These are phyloP conservation scores for Chaetops frenatus DNA, from an alignment of 2,113 vertebrate genomes.

Conservation along the genomic window DNA sequence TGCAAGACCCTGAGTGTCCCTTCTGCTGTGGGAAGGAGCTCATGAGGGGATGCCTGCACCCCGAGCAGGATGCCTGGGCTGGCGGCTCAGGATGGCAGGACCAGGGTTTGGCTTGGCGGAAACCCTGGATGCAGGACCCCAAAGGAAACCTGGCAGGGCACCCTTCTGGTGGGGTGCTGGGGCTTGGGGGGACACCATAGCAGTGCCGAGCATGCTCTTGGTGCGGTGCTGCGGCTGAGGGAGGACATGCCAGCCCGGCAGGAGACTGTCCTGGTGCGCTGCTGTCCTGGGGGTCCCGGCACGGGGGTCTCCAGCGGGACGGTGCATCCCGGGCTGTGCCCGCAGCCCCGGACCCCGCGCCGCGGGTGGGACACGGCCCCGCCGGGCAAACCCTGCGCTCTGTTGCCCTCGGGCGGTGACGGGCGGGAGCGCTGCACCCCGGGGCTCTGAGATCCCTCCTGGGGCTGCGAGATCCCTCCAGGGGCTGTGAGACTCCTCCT, in stretches of 20 bases:
- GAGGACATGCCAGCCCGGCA: no score
- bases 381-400: not conserved
- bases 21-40: not conserved
- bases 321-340: not conserved
- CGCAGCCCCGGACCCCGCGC: not conserved
- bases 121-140: not conserved
- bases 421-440: not conserved
- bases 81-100: not conserved
- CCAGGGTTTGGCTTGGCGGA: not conserved
- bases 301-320: fast-evolving
- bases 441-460: fast-evolving
- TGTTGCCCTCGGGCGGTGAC: conserved; percentile 13
- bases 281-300: fast-evolving
- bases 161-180: not conserved
- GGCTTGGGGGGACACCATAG: not conserved
- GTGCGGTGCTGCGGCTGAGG: not conserved
- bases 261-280: fast-evolving
- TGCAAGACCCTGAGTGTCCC: not conserved
- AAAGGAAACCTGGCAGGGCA: not conserved
- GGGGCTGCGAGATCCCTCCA: fast-evolving
- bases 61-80: not conserved
- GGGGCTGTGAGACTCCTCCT: not conserved
- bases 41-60: not conserved
- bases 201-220: not conserved
- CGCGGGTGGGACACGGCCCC: not conserved